phyloP scores from a whole-genome alignment of 2,888 invertebrate genomes.

The Resseliella maxima region DNA sequence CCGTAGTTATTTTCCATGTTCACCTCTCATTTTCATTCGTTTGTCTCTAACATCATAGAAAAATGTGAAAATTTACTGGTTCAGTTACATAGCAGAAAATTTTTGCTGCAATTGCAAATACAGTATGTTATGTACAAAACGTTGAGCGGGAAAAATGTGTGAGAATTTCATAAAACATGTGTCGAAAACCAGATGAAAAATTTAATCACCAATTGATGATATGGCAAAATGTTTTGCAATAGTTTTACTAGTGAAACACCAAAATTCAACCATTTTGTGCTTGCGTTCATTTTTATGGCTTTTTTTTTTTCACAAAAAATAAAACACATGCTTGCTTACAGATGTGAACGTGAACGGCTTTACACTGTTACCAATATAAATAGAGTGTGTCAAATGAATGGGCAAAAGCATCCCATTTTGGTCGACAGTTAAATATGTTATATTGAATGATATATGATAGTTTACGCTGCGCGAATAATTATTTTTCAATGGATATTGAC shows the following conservation, averaged over 20 bases:
- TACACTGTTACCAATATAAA: too few species aligned
- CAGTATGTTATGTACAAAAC: background rate
- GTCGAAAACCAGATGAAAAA: slow-evolving; percentile 13
- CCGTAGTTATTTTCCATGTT: background rate
- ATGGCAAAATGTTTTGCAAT: background rate
- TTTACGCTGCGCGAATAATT: too few species aligned
- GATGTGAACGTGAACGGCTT: too few species aligned
- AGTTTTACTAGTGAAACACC: background rate
- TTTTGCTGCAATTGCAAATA: background rate
- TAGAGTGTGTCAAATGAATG: too few species aligned
- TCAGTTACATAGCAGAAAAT: slow-evolving; percentile 6
- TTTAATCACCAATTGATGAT: slow-evolving; percentile 34
- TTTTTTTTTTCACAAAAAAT: too few species aligned
- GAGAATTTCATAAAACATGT: slow-evolving; percentile 15
- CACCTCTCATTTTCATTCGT: background rate
- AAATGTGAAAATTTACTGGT: background rate
- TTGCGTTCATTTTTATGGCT: too few species aligned
- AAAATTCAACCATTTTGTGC: background rate
- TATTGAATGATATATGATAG: too few species aligned
- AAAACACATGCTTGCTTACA: too few species aligned
- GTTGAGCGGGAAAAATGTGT: background rate
- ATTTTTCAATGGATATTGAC: background rate
- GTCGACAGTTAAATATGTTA: background rate
- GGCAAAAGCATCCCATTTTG: background rate
- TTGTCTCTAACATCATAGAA: background rate